Percentiles rank a stretch among this genome's conserved stretches.
Conservation (phyloP, 1,140 invertebrate genomes). For the Anastrepha obliqua region DNA sequence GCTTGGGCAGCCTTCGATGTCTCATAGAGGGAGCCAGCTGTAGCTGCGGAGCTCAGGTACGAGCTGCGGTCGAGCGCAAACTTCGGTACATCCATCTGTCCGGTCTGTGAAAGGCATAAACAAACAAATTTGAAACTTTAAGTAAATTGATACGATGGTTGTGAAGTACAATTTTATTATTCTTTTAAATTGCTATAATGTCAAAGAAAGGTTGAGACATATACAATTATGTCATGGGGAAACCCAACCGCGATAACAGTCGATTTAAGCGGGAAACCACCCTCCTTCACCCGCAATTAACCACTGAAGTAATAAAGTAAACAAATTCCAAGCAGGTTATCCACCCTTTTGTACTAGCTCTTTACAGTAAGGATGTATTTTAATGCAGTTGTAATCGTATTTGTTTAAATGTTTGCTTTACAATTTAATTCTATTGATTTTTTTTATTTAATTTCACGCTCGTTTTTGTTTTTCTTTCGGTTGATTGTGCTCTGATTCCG, state of each 20-base stretch:
- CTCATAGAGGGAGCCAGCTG: conserved; percentile 64
- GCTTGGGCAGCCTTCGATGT: conserved; percentile 68
- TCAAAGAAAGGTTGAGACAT: not conserved
- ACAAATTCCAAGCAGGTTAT: conserved; percentile 43
- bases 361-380: conserved; percentile 35
- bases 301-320: conserved; percentile 56
- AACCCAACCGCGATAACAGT: not conserved
- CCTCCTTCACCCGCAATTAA: conserved; percentile 56
- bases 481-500: conserved; percentile 43
- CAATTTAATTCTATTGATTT: conserved; percentile 51
- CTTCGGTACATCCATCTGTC: conserved; percentile 73
- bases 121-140: not conserved
- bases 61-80: conserved; percentile 73
- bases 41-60: conserved; percentile 63
- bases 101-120: conserved; percentile 61
- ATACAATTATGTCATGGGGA: not conserved
- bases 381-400: conserved; percentile 58
- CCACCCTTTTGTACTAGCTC: not conserved
- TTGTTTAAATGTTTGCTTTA: conserved; percentile 57
- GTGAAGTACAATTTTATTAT: not conserved
- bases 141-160: conserved; percentile 25
- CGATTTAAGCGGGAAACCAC: not conserved
- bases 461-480: conserved; percentile 39
- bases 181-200: not conserved
- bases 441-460: conserved; percentile 39